Evolutionary conservation across 2,797 vertebrate genomes (phyloP).

Genomic region (Mormyrops boulengeri): DNA sequence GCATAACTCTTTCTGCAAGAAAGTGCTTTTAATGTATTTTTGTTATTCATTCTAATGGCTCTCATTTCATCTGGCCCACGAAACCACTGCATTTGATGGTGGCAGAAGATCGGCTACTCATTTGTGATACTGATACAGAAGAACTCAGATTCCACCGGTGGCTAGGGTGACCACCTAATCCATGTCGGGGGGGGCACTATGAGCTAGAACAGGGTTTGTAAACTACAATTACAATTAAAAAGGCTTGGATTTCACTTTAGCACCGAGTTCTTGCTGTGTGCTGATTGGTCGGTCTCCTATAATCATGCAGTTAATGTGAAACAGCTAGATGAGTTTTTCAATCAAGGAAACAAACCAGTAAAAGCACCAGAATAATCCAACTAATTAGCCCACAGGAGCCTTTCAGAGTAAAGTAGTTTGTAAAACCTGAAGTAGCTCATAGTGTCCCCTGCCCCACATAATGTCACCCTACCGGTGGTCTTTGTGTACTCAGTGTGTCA

Average conservation of each 20-base stretch:
- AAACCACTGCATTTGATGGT: slow-evolving; percentile 44
- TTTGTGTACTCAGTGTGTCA: slow-evolving; percentile 41
- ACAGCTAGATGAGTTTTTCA: neutral
- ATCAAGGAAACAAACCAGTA: neutral
- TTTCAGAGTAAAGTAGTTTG: neutral
- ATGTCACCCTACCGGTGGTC: slow-evolving; percentile 39
- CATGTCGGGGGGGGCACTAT: neutral
- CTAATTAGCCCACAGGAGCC: neutral
- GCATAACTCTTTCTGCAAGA: slow-evolving; percentile 38
- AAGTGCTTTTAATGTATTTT: neutral
- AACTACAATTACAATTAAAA: neutral
- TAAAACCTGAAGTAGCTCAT: neutral
- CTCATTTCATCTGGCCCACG: slow-evolving; percentile 51
- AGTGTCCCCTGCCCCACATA: neutral
- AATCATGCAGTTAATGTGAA: neutral
- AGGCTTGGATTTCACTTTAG: neutral
- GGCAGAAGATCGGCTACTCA: slow-evolving; percentile 47
- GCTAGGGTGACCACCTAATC: neutral
- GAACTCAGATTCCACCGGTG: neutral
- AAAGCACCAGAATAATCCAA: neutral
- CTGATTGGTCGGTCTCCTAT: neutral
- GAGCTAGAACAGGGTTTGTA: neutral
- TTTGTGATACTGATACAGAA: slow-evolving; percentile 16
- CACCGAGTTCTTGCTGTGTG: neutral
- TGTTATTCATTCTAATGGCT: slow-evolving; percentile 38